A percentile compares a stretch with the other conserved stretches of the same genome.
Evolutionary conservation across 2,888 invertebrate species (phyloP).

Genomic region (Spialia ferax): DNA sequence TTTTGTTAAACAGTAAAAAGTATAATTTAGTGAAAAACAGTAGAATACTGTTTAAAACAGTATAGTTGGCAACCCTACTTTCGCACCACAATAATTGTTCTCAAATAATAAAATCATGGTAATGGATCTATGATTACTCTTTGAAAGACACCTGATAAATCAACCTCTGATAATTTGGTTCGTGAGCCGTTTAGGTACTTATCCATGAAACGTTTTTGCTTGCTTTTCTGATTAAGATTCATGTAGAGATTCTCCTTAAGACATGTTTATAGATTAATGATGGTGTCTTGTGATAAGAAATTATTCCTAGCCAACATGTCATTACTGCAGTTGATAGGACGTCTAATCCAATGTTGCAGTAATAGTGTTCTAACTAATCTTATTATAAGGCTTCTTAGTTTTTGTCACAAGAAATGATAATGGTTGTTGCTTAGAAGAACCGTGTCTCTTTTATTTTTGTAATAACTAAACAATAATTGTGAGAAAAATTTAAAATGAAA

Average conservation of each 20-base stretch:
- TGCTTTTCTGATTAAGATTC: conserved; percentile 58
- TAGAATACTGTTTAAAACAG: too few species aligned
- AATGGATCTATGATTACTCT: conserved; percentile 71
- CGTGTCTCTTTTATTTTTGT: background rate
- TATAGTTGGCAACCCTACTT: conserved; percentile 55
- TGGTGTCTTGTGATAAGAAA: conserved; percentile 54
- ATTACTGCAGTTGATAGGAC: conserved; percentile 32
- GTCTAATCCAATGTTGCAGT: conserved; percentile 34
- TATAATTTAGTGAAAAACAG: too few species aligned
- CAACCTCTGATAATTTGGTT: conserved; percentile 52
- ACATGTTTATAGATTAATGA: conserved; percentile 66
- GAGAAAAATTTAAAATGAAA: too few species aligned
- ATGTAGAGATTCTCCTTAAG: conserved; percentile 50
- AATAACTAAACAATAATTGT: too few species aligned
- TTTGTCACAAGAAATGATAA: conserved; percentile 28
- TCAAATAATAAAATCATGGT: conserved; percentile 63
- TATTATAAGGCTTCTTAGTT: conserved; percentile 34
- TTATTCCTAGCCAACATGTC: conserved; percentile 49
- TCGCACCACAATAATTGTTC: conserved; percentile 63
- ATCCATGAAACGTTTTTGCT: conserved; percentile 58
- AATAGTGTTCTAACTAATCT: conserved; percentile 21
- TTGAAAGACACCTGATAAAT: conserved; percentile 72
- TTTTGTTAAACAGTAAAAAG: too few species aligned
- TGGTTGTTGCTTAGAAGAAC: background rate
- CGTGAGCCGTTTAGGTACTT: conserved; percentile 51